Evolutionary conservation across 2,888 invertebrate species (phyloP).

Genomic region (Coleophora deauratella): DNA sequence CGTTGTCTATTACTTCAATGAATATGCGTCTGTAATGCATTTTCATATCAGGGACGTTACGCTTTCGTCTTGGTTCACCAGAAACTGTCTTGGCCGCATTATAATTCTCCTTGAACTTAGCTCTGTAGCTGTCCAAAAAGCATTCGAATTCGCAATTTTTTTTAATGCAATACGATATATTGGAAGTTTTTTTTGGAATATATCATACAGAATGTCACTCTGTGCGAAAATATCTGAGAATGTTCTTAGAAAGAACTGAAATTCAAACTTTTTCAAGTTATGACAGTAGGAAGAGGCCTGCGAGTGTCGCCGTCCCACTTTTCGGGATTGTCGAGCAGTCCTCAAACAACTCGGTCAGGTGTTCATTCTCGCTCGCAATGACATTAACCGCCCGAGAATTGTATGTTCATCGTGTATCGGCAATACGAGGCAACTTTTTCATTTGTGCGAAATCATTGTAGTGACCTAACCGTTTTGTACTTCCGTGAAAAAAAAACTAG

Average conservation of each 20-base stretch:
- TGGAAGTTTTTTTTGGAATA: constrained; percentile 4
- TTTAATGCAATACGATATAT: constrained; percentile 2
- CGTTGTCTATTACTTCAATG: neutral
- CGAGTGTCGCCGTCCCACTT: constrained; percentile 5
- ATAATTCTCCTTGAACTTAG: neutral
- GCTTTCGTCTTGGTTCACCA: no score
- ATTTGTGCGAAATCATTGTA: constrained; percentile 11
- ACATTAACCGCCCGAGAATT: constrained; percentile 9
- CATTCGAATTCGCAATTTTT: neutral
- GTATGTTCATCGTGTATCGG: constrained; percentile 8
- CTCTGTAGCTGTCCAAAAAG: neutral
- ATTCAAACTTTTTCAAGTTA: constrained; percentile 5
- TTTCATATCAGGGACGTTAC: no score
- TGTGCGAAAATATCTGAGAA: constrained; percentile 4
- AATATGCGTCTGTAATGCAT: no score
- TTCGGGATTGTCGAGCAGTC: constrained; percentile 1
- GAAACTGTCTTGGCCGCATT: no score
- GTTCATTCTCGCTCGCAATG: constrained; percentile 5
- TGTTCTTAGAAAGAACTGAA: constrained; percentile 1
- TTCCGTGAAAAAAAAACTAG: constrained; percentile 26
- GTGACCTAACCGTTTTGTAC: constrained; percentile 15
- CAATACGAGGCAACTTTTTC: constrained; percentile 10
- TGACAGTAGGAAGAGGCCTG: constrained; percentile 1
- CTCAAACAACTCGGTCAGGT: constrained; percentile 1
- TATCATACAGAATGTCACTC: constrained; percentile 2